Percentiles rank a stretch among this genome's conserved stretches.
These are phyloP conservation scores for Clanis bilineata DNA, from an alignment of 2,888 invertebrate species.

Conservation along the genomic window DNA sequence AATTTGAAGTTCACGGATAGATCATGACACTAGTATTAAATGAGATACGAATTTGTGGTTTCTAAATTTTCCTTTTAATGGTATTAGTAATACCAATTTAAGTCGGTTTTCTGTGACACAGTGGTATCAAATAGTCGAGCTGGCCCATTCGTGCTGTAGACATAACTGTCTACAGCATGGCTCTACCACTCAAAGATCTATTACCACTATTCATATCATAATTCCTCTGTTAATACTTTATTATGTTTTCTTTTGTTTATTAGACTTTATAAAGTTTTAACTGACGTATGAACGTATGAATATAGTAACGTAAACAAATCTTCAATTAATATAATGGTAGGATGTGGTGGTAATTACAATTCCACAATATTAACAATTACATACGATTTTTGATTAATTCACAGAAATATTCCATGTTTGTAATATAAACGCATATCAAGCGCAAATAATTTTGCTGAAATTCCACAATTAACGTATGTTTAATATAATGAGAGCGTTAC, in stretches of 20 bases:
- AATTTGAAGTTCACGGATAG: slow-evolving; percentile 51
- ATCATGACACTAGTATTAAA: slow-evolving; percentile 37
- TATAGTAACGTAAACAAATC: too few species aligned
- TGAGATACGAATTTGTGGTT: slow-evolving; percentile 27
- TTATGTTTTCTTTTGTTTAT: background rate
- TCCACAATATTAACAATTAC: background rate
- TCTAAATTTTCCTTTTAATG: slow-evolving; percentile 17
- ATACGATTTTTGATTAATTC: background rate
- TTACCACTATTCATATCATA: background rate
- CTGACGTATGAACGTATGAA: too few species aligned
- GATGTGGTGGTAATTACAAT: background rate
- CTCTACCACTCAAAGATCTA: too few species aligned
- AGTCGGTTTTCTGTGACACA: too few species aligned
- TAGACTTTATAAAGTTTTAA: background rate
- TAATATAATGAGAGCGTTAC: slow-evolving; percentile 7
- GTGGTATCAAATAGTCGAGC: too few species aligned
- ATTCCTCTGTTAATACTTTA: background rate
- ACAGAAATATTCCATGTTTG: background rate
- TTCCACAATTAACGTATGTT: background rate
- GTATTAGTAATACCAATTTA: background rate
- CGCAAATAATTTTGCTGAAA: slow-evolving; percentile 17
- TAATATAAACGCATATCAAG: slow-evolving; percentile 3
- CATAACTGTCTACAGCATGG: too few species aligned
- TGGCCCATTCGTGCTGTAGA: too few species aligned
- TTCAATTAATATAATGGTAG: too few species aligned